A percentile compares a stretch with the other conserved stretches of the same genome.
Conservation (phyloP, 2,113 vertebrate species). For the Tenebrosternarchus preto region DNA sequence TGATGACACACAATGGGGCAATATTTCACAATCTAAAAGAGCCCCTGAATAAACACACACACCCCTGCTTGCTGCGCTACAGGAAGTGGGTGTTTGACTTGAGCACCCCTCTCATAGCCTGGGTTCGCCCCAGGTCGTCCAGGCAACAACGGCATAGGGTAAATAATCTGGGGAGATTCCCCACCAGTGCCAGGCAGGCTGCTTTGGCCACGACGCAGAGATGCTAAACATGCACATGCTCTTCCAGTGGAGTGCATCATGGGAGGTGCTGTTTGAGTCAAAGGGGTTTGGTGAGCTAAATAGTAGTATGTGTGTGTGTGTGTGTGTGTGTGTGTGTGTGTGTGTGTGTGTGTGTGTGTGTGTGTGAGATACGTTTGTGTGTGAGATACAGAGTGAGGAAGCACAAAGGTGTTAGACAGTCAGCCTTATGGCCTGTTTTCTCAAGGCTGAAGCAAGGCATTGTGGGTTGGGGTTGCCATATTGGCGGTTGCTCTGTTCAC, state of each 20-base stretch:
- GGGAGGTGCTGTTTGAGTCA: too few species aligned
- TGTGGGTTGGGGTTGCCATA: too few species aligned
- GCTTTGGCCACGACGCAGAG: background rate
- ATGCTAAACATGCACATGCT: background rate
- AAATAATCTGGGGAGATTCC: slow-evolving; percentile 35
- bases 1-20: slow-evolving; percentile 30
- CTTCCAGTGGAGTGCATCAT: background rate
- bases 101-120: slow-evolving; percentile 7
- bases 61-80: slow-evolving; percentile 26
- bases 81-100: slow-evolving; percentile 41
- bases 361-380: too few species aligned
- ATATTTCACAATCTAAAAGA: slow-evolving; percentile 40
- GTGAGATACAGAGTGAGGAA: too few species aligned
- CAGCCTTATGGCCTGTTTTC: too few species aligned
- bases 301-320: too few species aligned
- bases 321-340: too few species aligned
- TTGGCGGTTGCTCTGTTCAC: too few species aligned
- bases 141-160: slow-evolving; percentile 19
- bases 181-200: background rate
- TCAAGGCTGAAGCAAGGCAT: too few species aligned
- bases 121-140: background rate
- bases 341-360: too few species aligned
- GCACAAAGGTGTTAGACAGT: too few species aligned
- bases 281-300: too few species aligned
- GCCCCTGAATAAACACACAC: slow-evolving; percentile 37